A percentile compares a stretch with the other conserved stretches of the same genome.
Conservation (phyloP, 2,113 vertebrate genomes). For the Morone saxatilis region DNA sequence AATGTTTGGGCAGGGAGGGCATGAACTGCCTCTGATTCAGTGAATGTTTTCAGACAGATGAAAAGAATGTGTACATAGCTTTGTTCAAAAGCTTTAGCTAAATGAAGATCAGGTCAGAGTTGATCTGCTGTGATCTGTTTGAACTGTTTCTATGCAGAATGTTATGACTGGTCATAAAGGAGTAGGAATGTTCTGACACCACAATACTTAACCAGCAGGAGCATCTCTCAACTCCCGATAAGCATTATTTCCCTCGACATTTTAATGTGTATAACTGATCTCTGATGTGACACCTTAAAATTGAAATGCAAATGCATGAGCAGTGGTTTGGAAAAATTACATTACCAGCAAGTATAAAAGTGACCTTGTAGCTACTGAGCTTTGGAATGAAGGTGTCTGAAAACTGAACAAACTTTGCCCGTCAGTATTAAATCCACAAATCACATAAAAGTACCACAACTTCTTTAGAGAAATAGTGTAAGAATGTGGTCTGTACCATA, state of each 20-base stretch:
- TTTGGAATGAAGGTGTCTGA: slow-evolving; percentile 11
- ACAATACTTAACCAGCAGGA: not conserved
- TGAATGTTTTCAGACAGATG: no score
- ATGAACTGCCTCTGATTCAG: not conserved
- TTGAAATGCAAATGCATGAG: slow-evolving; percentile 30
- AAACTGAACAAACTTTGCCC: not conserved
- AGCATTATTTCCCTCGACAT: not conserved
- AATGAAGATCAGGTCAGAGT: not conserved
- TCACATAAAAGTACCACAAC: not conserved
- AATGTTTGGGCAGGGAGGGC: not conserved
- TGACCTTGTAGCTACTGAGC: slow-evolving; percentile 15
- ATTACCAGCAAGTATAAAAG: not conserved
- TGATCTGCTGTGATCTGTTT: not conserved
- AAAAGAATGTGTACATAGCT: not conserved
- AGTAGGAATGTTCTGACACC: not conserved
- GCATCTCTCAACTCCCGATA: not conserved
- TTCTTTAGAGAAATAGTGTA: not conserved
- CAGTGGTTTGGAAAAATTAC: slow-evolving; percentile 7
- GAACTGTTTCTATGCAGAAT: not conserved
- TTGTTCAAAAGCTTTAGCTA: not conserved
- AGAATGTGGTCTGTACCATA: not conserved
- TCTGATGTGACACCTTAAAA: slow-evolving; percentile 22
- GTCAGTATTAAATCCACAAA: not conserved
- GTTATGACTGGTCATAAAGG: not conserved
- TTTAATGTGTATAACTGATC: slow-evolving; percentile 12